Evolutionary conservation across 2,797 vertebrate genomes (phyloP).

Genomic region (Gallinago stenura): DNA sequence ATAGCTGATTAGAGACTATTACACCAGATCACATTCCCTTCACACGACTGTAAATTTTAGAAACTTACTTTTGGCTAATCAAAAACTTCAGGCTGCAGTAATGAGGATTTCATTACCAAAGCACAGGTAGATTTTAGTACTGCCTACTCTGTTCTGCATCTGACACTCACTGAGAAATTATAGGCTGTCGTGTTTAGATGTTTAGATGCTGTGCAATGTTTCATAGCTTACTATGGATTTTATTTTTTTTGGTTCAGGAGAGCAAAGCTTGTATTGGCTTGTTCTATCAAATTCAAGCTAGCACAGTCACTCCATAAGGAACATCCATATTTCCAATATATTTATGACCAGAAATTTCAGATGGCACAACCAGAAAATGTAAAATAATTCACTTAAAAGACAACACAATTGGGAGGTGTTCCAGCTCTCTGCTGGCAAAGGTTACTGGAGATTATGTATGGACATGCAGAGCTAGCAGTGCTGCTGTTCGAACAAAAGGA

Average conservation of each 20-base stretch:
- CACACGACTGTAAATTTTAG: not conserved
- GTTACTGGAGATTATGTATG: slow-evolving; percentile 9
- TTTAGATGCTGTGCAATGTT: slow-evolving; percentile 4
- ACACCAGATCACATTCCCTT: not conserved
- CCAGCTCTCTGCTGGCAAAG: slow-evolving; percentile 25
- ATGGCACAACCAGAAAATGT: slow-evolving; percentile 7
- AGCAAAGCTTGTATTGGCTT: slow-evolving; percentile 15
- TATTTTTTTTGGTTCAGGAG: not conserved
- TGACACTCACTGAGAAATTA: not conserved
- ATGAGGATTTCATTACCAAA: not conserved
- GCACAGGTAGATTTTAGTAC: not conserved
- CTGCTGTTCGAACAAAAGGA: not conserved
- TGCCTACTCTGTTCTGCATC: not conserved
- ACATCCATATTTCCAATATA: not conserved
- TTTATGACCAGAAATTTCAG: slow-evolving; percentile 30
- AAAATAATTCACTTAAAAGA: slow-evolving; percentile 55
- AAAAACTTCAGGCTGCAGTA: not conserved
- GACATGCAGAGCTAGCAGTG: slow-evolving; percentile 23
- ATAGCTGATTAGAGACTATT: not conserved
- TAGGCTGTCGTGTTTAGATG: not conserved
- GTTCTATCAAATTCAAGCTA: slow-evolving; percentile 44
- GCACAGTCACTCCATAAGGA: slow-evolving; percentile 8
- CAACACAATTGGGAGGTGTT: not conserved
- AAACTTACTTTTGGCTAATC: not conserved
- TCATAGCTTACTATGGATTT: not conserved